phyloP scores from a whole-genome alignment of 2,888 invertebrate species.

The Pseudoips prasinana region DNA sequence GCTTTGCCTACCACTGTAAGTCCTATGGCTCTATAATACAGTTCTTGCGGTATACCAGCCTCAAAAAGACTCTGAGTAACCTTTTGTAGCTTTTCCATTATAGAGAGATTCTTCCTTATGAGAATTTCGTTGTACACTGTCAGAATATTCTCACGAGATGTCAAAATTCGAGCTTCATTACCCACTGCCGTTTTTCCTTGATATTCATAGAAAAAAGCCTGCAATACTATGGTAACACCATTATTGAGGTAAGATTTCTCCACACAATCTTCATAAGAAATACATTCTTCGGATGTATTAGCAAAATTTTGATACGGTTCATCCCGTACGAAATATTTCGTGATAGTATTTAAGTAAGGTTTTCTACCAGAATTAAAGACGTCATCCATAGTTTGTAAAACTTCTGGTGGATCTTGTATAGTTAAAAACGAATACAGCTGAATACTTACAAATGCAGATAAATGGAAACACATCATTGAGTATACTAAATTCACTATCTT shows the following conservation, averaged over 20 bases:
- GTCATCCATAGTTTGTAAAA: slow-evolving; percentile 47
- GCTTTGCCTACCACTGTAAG: slow-evolving; percentile 47
- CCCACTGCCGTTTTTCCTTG: slow-evolving; percentile 52
- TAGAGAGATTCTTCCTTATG: slow-evolving; percentile 42
- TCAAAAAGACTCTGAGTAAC: slow-evolving; percentile 50
- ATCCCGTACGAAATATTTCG: slow-evolving; percentile 51
- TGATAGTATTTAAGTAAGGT: slow-evolving; percentile 36
- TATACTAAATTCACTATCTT: slow-evolving; percentile 54
- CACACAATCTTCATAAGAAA: slow-evolving; percentile 44
- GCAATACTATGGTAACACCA: slow-evolving; percentile 49
- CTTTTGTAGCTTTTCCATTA: slow-evolving; percentile 41
- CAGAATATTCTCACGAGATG: slow-evolving; percentile 46
- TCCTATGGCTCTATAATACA: slow-evolving; percentile 57
- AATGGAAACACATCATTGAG: slow-evolving; percentile 51
- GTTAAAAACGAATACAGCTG: slow-evolving; percentile 63
- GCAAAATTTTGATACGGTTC: slow-evolving; percentile 44
- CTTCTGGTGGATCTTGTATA: slow-evolving; percentile 49
- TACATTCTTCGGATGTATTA: slow-evolving; percentile 45
- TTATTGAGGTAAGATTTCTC: slow-evolving; percentile 36
- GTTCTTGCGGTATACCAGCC: slow-evolving; percentile 53
- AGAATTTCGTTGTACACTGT: slow-evolving; percentile 62
- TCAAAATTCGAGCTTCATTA: slow-evolving; percentile 54
- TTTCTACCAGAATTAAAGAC: slow-evolving; percentile 47
- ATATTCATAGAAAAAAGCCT: slow-evolving; percentile 42
- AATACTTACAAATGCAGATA: slow-evolving; percentile 53